These are phyloP conservation scores for Apotomis betuletana DNA, from an alignment of 2,888 invertebrate species.

Conservation along the genomic window DNA sequence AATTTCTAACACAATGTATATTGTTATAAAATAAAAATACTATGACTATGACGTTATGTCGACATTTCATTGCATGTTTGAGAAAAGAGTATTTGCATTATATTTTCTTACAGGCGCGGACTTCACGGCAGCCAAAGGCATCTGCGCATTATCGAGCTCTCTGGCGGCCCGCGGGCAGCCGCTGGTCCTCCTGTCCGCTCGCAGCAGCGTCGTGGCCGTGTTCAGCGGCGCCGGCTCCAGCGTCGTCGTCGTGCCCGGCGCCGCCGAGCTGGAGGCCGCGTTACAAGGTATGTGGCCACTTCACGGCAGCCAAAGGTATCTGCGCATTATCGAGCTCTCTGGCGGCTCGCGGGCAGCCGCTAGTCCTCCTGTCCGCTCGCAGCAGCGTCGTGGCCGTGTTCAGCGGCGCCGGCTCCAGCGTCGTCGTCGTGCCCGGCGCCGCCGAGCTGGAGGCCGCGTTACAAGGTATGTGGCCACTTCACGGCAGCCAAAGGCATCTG, in stretches of 20 bases:
- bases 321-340: conserved; percentile 90
- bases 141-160: conserved; percentile 89
- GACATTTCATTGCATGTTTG: too few species aligned
- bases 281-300: conserved; percentile 58
- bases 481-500: conserved; percentile 91
- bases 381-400: conserved; percentile 87
- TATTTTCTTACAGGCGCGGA: too few species aligned
- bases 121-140: conserved; percentile 88
- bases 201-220: conserved; percentile 86
- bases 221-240: conserved; percentile 86
- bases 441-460: conserved; percentile 85
- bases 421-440: conserved; percentile 84
- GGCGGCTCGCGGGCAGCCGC: conserved; percentile 86
- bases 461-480: conserved; percentile 50
- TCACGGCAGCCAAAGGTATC: conserved; percentile 89
- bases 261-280: conserved; percentile 84
- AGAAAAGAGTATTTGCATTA: too few species aligned
- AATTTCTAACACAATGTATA: too few species aligned
- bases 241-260: conserved; percentile 84
- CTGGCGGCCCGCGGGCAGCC: conserved; percentile 88
- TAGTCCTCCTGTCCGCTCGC: conserved; percentile 88
- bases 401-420: conserved; percentile 85
- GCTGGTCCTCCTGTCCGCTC: conserved; percentile 87
- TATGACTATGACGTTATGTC: too few species aligned
- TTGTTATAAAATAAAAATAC: too few species aligned